Conservation (phyloP, 2,888 invertebrate species). For the Galerucella pusilla region DNA sequence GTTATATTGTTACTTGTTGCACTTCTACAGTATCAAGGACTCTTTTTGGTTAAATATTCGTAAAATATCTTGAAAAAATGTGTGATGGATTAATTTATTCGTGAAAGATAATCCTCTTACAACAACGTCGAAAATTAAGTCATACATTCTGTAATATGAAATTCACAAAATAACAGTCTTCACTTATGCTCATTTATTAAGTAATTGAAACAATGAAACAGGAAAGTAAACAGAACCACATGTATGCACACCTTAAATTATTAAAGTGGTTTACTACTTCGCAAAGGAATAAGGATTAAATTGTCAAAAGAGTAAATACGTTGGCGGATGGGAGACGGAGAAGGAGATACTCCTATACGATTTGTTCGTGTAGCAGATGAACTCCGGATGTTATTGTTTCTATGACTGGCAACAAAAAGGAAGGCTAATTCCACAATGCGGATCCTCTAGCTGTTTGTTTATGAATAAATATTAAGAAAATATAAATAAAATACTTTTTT, state of each 20-base stretch:
- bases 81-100: too few relatives aligned
- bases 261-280: conserved; percentile 12
- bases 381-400: neutral
- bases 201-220: neutral
- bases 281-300: neutral
- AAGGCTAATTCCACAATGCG: neutral
- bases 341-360: neutral
- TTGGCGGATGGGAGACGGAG: neutral
- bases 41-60: too few relatives aligned
- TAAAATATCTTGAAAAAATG: too few relatives aligned
- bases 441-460: conserved; percentile 5
- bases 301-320: conserved; percentile 11
- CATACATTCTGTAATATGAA: neutral
- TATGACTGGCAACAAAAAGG: conserved; percentile 3
- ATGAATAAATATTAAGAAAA: too few relatives aligned
- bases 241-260: conserved; percentile 12
- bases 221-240: neutral
- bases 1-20: too few relatives aligned
- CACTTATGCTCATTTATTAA: neutral
- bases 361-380: neutral
- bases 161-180: neutral
- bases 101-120: neutral
- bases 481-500: too few relatives aligned
- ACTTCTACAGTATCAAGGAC: too few relatives aligned
- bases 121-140: neutral